phyloP scores from a whole-genome alignment of 2,888 invertebrate species.

The Steinernema carpocapsae region DNA sequence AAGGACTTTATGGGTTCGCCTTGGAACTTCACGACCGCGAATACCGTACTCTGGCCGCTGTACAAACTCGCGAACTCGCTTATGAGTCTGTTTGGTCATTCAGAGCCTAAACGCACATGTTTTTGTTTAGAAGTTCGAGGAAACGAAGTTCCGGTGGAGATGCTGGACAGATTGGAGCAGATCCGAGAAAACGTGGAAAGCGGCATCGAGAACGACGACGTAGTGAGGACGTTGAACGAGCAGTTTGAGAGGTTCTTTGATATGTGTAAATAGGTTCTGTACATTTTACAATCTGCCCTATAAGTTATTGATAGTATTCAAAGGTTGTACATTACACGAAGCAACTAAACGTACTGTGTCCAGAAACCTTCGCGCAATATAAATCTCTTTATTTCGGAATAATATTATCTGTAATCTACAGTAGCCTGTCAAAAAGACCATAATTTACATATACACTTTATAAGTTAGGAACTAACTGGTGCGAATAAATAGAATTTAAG shows the following conservation, averaged over 20 bases:
- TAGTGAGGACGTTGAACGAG: neutral
- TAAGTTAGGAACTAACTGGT: conserved; percentile 20
- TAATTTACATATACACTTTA: conserved; percentile 26
- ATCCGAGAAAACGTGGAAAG: neutral
- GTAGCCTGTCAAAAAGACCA: conserved; percentile 7
- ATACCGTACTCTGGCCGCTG: conserved; percentile 1
- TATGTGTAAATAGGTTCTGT: neutral
- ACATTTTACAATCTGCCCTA: neutral
- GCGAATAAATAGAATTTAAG: conserved; percentile 15
- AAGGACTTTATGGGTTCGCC: neutral
- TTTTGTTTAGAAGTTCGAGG: neutral
- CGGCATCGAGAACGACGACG: neutral
- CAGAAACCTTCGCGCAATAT: no score
- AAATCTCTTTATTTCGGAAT: conserved; percentile 19
- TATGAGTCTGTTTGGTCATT: neutral
- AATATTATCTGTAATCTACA: conserved; percentile 16
- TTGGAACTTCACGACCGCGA: neutral
- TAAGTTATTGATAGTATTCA: no score
- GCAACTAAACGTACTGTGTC: no score
- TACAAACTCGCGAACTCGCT: neutral
- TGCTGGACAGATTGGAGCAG: neutral
- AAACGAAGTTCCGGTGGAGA: neutral
- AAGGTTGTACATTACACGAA: no score
- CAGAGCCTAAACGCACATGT: neutral
- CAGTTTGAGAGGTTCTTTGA: neutral